These are phyloP conservation scores for Sebastes cheni DNA, from an alignment of 2,797 vertebrate species.

Conservation along the genomic window DNA sequence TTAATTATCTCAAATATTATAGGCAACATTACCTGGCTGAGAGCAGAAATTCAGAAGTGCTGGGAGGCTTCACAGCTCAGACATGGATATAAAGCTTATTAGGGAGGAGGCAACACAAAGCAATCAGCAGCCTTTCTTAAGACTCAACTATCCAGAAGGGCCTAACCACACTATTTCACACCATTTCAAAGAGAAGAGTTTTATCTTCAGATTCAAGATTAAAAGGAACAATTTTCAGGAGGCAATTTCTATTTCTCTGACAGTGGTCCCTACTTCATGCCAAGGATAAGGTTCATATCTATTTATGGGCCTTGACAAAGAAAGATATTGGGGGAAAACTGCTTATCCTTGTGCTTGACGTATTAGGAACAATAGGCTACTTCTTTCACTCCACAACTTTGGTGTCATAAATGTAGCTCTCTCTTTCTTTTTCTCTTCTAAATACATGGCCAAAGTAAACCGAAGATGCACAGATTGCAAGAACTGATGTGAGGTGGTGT, in stretches of 20 bases:
- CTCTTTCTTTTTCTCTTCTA: slow-evolving; percentile 3
- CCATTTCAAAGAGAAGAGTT: slow-evolving; percentile 35
- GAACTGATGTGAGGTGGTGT: slow-evolving; percentile 14
- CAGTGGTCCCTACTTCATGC: slow-evolving; percentile 55
- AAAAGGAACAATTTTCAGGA: slow-evolving; percentile 48
- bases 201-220: slow-evolving; percentile 54
- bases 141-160: slow-evolving; percentile 41
- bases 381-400: slow-evolving; percentile 51
- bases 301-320: slow-evolving; percentile 67
- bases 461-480: slow-evolving; percentile 31
- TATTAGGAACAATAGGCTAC: slow-evolving; percentile 57
- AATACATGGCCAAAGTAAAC: slow-evolving; percentile 26
- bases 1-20: slow-evolving; percentile 52
- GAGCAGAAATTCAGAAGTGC: slow-evolving; percentile 25
- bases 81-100: slow-evolving; percentile 52
- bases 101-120: slow-evolving; percentile 40
- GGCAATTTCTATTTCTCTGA: slow-evolving; percentile 66
- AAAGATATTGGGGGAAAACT: slow-evolving; percentile 70
- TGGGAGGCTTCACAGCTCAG: slow-evolving; percentile 25
- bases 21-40: slow-evolving; percentile 40
- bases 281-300: slow-evolving; percentile 73
- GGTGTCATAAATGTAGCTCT: slow-evolving; percentile 42
- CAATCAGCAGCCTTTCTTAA: slow-evolving; percentile 45
- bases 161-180: slow-evolving; percentile 46
- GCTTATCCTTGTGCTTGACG: slow-evolving; percentile 63